These are phyloP conservation scores for Penaeus monodon DNA, from an alignment of 2,888 invertebrate genomes.

Conservation along the genomic window DNA sequence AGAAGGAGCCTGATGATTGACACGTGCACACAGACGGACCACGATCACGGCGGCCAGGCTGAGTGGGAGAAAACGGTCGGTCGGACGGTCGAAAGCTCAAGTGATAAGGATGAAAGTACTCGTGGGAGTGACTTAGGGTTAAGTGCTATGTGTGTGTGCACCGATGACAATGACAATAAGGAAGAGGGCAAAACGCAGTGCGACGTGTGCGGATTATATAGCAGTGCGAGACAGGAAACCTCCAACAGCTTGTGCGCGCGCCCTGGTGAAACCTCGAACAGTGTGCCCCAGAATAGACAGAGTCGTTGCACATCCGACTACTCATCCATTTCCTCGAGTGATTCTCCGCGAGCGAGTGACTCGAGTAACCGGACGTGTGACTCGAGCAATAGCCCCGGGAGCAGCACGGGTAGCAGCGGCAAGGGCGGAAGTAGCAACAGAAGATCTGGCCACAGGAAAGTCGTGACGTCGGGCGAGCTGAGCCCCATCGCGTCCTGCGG, in stretches of 20 bases:
- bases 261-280: slow-evolving; percentile 5
- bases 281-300: slow-evolving; percentile 29
- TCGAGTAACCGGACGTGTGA: slow-evolving; percentile 32
- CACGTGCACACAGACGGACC: neutral
- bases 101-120: neutral
- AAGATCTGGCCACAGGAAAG: slow-evolving; percentile 24
- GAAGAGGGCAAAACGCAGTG: too few species aligned
- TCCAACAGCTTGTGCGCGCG: neutral
- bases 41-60: too few species aligned
- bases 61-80: neutral
- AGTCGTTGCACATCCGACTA: slow-evolving; percentile 44
- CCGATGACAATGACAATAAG: too few species aligned
- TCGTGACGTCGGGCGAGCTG: slow-evolving; percentile 18
- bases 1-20: neutral
- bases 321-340: slow-evolving; percentile 43
- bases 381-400: slow-evolving; percentile 41
- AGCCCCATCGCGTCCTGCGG: slow-evolving; percentile 53
- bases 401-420: slow-evolving; percentile 40
- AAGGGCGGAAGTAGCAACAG: neutral
- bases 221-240: neutral
- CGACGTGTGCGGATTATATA: too few species aligned
- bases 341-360: slow-evolving; percentile 39
- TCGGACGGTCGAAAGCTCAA: neutral
- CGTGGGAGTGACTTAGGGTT: too few species aligned
- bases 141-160: too few species aligned